Conservation (phyloP, 2,888 invertebrate species). For the Eutolmus rufibarbis region DNA sequence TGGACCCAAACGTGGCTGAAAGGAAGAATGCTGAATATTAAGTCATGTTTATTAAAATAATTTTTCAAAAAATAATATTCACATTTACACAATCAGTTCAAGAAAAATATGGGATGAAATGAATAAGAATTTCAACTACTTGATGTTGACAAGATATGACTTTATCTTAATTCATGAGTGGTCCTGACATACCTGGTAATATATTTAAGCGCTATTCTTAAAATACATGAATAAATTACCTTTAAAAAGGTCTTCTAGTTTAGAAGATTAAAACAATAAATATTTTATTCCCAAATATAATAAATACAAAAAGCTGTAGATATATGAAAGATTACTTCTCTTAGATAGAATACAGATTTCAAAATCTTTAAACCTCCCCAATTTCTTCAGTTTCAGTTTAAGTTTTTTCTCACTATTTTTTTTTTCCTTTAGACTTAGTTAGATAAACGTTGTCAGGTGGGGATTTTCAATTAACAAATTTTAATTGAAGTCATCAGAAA, state of each 20-base stretch:
- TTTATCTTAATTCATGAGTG: too few species aligned
- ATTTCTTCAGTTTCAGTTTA: too few species aligned
- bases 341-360: background rate
- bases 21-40: conserved; percentile 48
- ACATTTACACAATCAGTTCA: background rate
- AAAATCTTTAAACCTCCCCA: background rate
- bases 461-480: background rate
- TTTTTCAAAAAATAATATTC: conserved; percentile 21
- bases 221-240: too few species aligned
- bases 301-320: background rate
- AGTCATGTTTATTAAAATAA: background rate
- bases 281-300: background rate
- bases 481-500: background rate
- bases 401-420: too few species aligned
- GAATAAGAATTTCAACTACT: background rate
- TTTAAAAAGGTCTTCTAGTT: background rate
- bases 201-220: background rate
- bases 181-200: background rate
- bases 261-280: background rate
- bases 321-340: too few species aligned
- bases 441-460: too few species aligned
- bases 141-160: background rate
- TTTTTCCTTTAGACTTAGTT: too few species aligned
- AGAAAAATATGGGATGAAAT: background rate
- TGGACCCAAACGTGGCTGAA: conserved; percentile 82